These are phyloP conservation scores for Apomyelois bistriatella DNA, from an alignment of 2,888 invertebrate species.

Conservation along the genomic window DNA sequence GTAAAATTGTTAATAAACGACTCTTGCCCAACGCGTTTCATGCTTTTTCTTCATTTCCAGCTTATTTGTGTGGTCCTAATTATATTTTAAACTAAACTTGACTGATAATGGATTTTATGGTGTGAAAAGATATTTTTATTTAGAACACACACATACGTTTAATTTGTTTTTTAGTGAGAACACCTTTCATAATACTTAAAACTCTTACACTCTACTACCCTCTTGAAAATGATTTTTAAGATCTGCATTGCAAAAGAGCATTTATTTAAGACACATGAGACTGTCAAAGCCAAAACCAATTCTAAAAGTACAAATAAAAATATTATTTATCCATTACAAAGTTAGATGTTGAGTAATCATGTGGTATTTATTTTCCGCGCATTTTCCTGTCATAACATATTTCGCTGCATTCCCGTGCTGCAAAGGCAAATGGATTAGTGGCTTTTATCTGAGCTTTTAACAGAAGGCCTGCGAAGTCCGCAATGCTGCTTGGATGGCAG, in stretches of 20 bases:
- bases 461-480: conserved; percentile 32
- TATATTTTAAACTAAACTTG: neutral
- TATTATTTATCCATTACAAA: conserved; percentile 17
- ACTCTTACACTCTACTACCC: too few species aligned
- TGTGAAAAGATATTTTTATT: too few species aligned
- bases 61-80: neutral
- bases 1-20: conserved; percentile 10
- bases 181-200: too few species aligned
- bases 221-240: too few species aligned
- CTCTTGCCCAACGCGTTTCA: neutral
- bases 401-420: conserved; percentile 43
- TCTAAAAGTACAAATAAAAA: conserved; percentile 15
- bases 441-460: conserved; percentile 59
- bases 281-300: too few species aligned
- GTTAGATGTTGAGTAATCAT: conserved; percentile 29
- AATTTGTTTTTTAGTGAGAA: too few species aligned
- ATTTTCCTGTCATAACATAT: conserved; percentile 38
- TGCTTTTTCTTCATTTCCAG: neutral
- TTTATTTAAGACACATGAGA: too few species aligned
- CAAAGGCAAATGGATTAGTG: conserved; percentile 66
- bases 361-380: conserved; percentile 26
- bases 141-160: too few species aligned
- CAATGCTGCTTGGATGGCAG: neutral
- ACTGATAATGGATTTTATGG: too few species aligned
- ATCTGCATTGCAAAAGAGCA: too few species aligned